A percentile compares a stretch with the other conserved stretches of the same genome.
phyloP scores from a whole-genome alignment of 2,113 vertebrate species.

The Cyanoramphus novaezelandiae region DNA sequence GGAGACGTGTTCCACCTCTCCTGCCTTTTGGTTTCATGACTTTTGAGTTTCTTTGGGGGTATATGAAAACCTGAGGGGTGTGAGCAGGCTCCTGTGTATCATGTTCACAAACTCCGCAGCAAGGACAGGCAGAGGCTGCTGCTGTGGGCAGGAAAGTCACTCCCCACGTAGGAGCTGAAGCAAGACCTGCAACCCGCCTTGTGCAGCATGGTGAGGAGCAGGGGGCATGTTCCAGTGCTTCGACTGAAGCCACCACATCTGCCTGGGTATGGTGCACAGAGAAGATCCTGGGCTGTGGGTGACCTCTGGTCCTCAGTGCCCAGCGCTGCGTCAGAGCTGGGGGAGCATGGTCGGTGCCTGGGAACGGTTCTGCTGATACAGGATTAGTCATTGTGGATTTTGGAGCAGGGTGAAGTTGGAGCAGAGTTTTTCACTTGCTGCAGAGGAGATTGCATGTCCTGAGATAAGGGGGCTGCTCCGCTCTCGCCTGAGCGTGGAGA shows the following conservation, averaged over 20 bases:
- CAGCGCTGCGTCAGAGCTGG: background rate
- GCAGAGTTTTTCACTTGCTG: background rate
- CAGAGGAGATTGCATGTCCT: background rate
- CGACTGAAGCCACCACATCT: accelerated
- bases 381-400: background rate
- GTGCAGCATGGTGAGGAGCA: background rate
- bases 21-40: background rate
- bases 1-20: background rate
- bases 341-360: accelerated
- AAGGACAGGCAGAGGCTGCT: background rate
- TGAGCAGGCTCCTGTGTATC: background rate
- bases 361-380: background rate
- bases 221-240: background rate
- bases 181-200: background rate
- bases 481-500: accelerated
- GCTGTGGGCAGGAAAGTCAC: too few species aligned
- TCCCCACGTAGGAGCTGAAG: background rate
- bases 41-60: background rate
- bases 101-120: background rate
- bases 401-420: background rate
- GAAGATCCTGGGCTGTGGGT: background rate
- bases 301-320: background rate
- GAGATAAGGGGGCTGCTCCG: background rate
- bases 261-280: background rate
- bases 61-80: background rate